phyloP scores from a whole-genome alignment of 2,113 vertebrate genomes.

The Phodopus roborovskii region DNA sequence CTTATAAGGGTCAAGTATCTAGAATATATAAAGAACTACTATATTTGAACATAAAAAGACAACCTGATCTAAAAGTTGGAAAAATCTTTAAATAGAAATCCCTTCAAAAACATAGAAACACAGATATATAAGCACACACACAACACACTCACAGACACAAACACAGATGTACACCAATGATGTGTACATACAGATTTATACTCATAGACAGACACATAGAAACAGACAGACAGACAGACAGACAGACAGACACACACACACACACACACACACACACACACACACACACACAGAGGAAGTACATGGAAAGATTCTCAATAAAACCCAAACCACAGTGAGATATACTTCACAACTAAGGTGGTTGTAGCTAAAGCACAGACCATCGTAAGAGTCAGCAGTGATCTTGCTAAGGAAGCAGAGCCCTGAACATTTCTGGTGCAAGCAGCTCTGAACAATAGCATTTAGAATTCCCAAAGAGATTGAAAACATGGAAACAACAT shows the following conservation, averaged over 20 bases:
- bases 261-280: neutral
- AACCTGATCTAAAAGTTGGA: neutral
- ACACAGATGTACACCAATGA: neutral
- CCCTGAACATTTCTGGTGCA: neutral
- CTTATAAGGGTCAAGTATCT: neutral
- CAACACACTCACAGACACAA: neutral
- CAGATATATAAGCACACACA: neutral
- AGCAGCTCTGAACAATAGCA: neutral
- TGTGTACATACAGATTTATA: neutral
- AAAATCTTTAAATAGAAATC: neutral
- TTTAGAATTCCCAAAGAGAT: neutral
- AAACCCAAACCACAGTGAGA: neutral
- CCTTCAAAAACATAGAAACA: neutral
- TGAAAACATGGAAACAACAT: neutral
- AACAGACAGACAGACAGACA: neutral
- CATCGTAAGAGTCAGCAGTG: neutral
- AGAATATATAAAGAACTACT: neutral
- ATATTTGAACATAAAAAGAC: neutral
- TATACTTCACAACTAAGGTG: neutral
- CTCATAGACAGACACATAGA: neutral
- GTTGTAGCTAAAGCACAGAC: neutral
- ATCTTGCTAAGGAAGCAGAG: neutral
- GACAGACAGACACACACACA: neutral
- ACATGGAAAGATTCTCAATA: neutral
- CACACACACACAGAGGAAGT: neutral